Conservation (phyloP, 2,113 vertebrate species). For the Phalacrocorax aristotelis region DNA sequence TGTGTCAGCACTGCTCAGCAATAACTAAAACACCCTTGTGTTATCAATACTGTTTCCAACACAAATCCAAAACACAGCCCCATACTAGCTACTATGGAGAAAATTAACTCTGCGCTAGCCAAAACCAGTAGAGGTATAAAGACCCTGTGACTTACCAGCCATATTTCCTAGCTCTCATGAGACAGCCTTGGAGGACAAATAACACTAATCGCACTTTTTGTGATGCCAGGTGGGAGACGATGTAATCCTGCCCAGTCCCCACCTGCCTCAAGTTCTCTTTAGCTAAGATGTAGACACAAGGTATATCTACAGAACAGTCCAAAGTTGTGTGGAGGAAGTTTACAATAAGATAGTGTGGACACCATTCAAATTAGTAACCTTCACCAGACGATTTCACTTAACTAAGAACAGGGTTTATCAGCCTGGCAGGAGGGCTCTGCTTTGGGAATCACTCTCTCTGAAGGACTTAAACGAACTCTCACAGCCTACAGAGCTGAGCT, state of each 20-base stretch:
- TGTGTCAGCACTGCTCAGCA: background rate
- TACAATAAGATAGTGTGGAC: background rate
- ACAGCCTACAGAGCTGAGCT: background rate
- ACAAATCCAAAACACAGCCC: background rate
- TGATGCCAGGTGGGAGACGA: background rate
- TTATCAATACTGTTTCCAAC: background rate
- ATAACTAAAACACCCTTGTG: accelerated
- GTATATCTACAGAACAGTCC: accelerated
- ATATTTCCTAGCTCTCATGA: background rate
- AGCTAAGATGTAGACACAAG: background rate
- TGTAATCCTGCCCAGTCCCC: background rate
- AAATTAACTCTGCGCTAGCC: background rate
- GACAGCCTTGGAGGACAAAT: background rate
- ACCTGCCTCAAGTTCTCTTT: background rate
- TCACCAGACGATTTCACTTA: background rate
- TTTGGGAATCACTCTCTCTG: background rate
- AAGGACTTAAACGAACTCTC: background rate
- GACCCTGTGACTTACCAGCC: background rate
- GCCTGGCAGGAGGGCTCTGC: background rate
- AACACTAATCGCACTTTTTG: background rate
- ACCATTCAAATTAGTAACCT: background rate
- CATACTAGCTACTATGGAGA: background rate
- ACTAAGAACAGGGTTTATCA: background rate
- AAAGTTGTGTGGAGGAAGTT: background rate
- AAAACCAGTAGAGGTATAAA: background rate